phyloP scores from a whole-genome alignment of 1,140 invertebrate genomes.

The Augochlora pura region DNA sequence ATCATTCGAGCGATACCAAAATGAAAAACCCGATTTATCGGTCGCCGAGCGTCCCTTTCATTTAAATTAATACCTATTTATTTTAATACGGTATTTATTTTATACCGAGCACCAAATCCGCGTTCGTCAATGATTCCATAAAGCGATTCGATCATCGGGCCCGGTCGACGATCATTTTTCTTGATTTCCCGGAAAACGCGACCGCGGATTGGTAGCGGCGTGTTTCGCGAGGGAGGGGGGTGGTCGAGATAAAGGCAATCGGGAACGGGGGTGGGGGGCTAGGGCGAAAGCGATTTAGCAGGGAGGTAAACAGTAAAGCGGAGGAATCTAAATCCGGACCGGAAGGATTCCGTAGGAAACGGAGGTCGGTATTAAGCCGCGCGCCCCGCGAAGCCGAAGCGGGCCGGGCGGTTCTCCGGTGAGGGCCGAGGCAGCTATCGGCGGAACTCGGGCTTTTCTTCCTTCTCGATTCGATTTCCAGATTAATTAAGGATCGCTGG shows the following conservation, averaged over 20 bases:
- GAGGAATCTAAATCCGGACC: constrained; percentile 44
- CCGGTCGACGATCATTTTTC: neutral
- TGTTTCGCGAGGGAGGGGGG: too few species aligned
- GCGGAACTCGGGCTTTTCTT: constrained; percentile 34
- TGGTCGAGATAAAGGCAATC: constrained; percentile 46
- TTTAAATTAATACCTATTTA: too few species aligned
- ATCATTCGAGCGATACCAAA: too few species aligned
- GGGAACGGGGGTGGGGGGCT: too few species aligned
- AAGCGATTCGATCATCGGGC: too few species aligned
- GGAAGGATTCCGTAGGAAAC: constrained; percentile 27
- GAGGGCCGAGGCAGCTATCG: constrained; percentile 53
- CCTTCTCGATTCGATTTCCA: constrained; percentile 61
- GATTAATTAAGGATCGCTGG: constrained; percentile 65
- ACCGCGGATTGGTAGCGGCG: neutral
- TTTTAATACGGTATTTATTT: too few species aligned
- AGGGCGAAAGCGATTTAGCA: constrained; percentile 21
- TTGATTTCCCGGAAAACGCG: neutral
- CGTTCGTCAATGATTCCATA: too few species aligned
- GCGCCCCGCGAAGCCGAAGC: neutral
- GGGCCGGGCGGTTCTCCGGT: neutral
- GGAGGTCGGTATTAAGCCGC: constrained; percentile 33
- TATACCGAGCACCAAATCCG: too few species aligned
- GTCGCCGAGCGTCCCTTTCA: too few species aligned
- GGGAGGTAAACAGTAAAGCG: constrained; percentile 47
- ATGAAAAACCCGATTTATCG: too few species aligned